Conservation (phyloP, 1,140 invertebrate genomes). For the Bathynomus jamesi region DNA sequence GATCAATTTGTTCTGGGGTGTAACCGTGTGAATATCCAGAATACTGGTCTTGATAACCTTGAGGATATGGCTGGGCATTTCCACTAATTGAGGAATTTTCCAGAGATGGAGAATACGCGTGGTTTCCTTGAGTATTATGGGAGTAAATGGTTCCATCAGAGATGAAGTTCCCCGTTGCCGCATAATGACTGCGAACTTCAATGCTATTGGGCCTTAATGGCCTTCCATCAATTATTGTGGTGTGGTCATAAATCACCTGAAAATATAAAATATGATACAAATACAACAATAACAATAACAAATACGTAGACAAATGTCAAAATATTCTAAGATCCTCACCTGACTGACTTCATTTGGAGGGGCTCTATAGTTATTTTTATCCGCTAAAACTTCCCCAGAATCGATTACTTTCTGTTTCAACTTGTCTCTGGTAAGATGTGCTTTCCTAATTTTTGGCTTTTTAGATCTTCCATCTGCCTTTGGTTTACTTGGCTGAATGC, state of each 20-base stretch:
- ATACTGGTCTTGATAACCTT: conserved; percentile 35
- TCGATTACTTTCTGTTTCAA: not conserved
- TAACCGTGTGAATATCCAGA: conserved; percentile 39
- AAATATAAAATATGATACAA: not conserved
- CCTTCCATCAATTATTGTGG: conserved; percentile 47
- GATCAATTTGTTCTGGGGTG: conserved; percentile 35
- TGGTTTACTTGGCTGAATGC: conserved; percentile 35
- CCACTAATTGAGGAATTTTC: conserved; percentile 13
- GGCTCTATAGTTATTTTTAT: not conserved
- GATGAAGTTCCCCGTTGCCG: conserved; percentile 42
- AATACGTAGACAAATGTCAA: too few species aligned
- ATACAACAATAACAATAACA: not conserved
- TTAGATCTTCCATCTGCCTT: conserved; percentile 48
- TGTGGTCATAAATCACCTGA: conserved; percentile 43
- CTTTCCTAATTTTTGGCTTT: conserved; percentile 41
- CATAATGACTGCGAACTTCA: conserved; percentile 60
- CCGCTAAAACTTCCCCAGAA: not conserved
- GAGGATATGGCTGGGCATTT: conserved; percentile 15
- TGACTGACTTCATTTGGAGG: not conserved
- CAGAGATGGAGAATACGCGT: conserved; percentile 24
- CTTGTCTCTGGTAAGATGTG: not conserved
- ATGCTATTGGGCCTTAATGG: conserved; percentile 67
- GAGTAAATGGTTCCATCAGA: not conserved
- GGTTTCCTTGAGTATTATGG: not conserved
- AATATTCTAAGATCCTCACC: not conserved